Evolutionary conservation across 2,888 invertebrate genomes (phyloP).

Genomic region (Drosophila parthenogenetica): DNA sequence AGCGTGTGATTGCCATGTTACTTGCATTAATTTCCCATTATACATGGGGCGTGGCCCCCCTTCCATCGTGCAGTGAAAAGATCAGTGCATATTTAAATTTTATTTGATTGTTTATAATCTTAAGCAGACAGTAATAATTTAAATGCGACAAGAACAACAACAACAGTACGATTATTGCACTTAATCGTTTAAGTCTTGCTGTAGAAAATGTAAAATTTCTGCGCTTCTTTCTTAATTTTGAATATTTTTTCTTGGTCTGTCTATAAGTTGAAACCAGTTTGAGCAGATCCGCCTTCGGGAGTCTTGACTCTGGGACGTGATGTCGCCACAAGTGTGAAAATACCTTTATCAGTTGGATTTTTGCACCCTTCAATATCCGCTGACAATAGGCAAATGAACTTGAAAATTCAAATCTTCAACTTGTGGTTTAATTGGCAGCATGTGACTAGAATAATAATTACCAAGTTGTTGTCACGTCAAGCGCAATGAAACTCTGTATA

Average conservation of each 20-base stretch:
- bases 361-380: conserved; percentile 33
- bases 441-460: conserved; percentile 25
- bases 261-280: conserved; percentile 39
- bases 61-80: neutral
- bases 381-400: conserved; percentile 23
- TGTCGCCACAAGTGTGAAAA: conserved; percentile 58
- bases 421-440: conserved; percentile 20
- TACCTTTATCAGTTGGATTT: conserved; percentile 42
- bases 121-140: conserved; percentile 40
- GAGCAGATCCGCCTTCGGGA: conserved; percentile 17
- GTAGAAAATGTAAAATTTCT: conserved; percentile 23
- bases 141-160: conserved; percentile 13
- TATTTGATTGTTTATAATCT: conserved; percentile 66
- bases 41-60: conserved; percentile 10
- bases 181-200: conserved; percentile 9
- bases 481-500: conserved; percentile 2
- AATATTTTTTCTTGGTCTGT: neutral
- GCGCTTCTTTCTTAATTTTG: neutral
- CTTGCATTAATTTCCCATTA: conserved; percentile 72
- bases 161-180: neutral
- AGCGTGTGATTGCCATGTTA: conserved; percentile 55
- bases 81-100: conserved; percentile 48
- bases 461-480: conserved; percentile 1
- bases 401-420: conserved; percentile 16
- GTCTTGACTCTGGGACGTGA: conserved; percentile 27